These are phyloP conservation scores for Plutella xylostella DNA, from an alignment of 2,888 invertebrate genomes.

Conservation along the genomic window DNA sequence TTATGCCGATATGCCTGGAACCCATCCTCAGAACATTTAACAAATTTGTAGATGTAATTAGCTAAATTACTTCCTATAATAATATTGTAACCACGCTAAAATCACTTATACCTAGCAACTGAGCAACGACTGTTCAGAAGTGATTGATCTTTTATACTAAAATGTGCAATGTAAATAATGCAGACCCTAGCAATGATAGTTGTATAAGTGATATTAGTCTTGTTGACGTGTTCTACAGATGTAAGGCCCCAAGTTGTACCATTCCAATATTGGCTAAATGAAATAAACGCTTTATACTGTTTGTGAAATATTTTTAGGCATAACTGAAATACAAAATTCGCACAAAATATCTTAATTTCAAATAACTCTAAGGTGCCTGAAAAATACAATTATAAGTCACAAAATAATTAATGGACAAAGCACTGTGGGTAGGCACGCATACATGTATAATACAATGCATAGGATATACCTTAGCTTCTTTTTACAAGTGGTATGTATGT, in stretches of 20 bases:
- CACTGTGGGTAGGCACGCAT: conserved; percentile 50
- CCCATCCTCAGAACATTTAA: conserved; percentile 60
- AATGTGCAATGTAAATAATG: conserved; percentile 43
- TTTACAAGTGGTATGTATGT: not conserved
- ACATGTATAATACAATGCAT: conserved; percentile 22
- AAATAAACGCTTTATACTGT: conserved; percentile 2
- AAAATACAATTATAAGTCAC: conserved; percentile 48
- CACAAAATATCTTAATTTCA: conserved; percentile 39
- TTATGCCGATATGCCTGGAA: conserved; percentile 17
- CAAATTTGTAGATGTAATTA: conserved; percentile 26
- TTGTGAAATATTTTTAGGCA: conserved; percentile 23
- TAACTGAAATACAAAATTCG: conserved; percentile 24
- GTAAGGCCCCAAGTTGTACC: conserved; percentile 34
- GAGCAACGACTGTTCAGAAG: conserved; percentile 1
- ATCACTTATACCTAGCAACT: conserved; percentile 14
- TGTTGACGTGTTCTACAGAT: conserved; percentile 28
- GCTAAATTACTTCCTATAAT: conserved; percentile 27
- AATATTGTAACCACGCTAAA: conserved; percentile 14
- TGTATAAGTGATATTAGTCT: conserved; percentile 44
- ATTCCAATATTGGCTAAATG: conserved; percentile 36
- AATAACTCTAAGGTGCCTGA: conserved; percentile 39
- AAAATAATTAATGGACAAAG: conserved; percentile 33
- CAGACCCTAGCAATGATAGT: conserved; percentile 33
- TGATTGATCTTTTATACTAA: conserved; percentile 6
- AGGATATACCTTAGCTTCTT: not conserved